These are phyloP conservation scores for Caerostris extrusa DNA, from an alignment of 1,140 invertebrate genomes.

Conservation along the genomic window DNA sequence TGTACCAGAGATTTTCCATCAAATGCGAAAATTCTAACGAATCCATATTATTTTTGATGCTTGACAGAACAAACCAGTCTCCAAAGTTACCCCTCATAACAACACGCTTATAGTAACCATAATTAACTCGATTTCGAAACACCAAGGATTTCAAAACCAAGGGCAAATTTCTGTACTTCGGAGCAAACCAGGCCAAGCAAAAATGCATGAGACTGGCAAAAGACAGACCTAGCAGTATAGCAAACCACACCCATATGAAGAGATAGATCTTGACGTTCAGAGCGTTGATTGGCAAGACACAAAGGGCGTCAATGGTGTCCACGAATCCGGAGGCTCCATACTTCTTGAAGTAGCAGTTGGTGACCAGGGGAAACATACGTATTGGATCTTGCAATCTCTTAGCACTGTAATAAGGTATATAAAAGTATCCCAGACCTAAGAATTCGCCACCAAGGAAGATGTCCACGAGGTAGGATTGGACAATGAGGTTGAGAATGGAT, in stretches of 20 bases:
- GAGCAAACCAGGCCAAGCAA: background rate
- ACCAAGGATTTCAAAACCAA: background rate
- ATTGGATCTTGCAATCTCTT: conserved; percentile 8
- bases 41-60: conserved; percentile 62
- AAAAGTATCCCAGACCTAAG: conserved; percentile 88
- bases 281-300: conserved; percentile 79
- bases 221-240: conserved; percentile 13
- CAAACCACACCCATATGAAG: conserved; percentile 95
- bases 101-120: background rate
- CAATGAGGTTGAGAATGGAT: conserved; percentile 92
- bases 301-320: conserved; percentile 85
- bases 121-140: background rate
- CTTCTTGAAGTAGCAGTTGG: conserved; percentile 96
- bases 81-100: conserved; percentile 29
- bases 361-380: conserved; percentile 90
- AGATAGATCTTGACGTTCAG: conserved; percentile 98
- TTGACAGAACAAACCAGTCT: conserved; percentile 74
- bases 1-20: background rate
- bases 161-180: background rate
- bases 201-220: conserved; percentile 15
- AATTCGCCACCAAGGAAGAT: conserved; percentile 78
- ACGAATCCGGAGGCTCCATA: conserved; percentile 87
- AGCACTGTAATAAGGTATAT: background rate
- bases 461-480: conserved; percentile 89
- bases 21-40: conserved; percentile 50